Evolutionary conservation across 2,888 invertebrate genomes (phyloP), one percentile per base, ranked within the genome.

Genomic region (Limnephilus lunatus): DNA sequence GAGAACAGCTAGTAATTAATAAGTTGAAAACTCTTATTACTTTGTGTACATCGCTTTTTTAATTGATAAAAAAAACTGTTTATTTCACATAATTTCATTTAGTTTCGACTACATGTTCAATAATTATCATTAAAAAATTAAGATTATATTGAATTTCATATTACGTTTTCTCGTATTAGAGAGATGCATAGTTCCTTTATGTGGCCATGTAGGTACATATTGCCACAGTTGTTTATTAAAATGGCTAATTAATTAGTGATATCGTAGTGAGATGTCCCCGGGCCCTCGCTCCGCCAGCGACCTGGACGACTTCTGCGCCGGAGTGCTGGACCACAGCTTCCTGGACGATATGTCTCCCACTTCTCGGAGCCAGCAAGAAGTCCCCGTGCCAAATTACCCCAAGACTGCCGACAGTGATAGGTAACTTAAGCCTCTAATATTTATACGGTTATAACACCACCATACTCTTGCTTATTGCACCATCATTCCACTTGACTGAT

Each of bases 251-350:
- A 25, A 68, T 68, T 25, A 25, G 25, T n/a, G 9, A 68, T 68
- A 88, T 88, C 31, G 3, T 32, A 88, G 88, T 68, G 88, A 68
- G 32, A 81, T 89, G 90, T 48, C 85, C 25, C 90, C 90, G 14
- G 88, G 88, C 11, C 90, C 87, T 31, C 30, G 82, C 68, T 32
- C 81, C 68, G 97, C 98, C 95, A 95, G 97, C 94, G 92, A 92
- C 2, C 94, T 96, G 39, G 96, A 96, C n/a, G 96, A 96, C 94
- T 96, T 96, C 94, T 96, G 96, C 94, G 97, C 97, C 25, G 98
- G 97, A n/a, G 97, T 97, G 85, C 95, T 98, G 81, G 98, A 98
- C 94, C 97, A 97, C 94, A 97, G 97, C 91, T 98, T 98, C 94
- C 95, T 98, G 82, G 98, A 98, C 93, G 98, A 98, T 94, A 94